Evolutionary conservation across 1,140 invertebrate genomes (phyloP), one percentile per base, ranked within the genome.

Genomic region (Drosophila lini): DNA sequence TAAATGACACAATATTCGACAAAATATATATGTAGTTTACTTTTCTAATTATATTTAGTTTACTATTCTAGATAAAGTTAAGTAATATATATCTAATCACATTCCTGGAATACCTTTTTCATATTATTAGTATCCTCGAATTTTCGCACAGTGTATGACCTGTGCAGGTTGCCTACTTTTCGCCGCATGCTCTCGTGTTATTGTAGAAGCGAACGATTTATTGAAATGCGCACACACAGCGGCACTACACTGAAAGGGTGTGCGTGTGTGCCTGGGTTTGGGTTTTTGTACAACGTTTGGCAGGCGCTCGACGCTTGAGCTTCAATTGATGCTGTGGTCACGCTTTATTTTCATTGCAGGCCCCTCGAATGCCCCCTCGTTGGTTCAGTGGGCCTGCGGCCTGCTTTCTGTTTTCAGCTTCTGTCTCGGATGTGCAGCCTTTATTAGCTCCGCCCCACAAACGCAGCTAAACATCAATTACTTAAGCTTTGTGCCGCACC

Each of bases 271-370:
- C 41, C 45, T 53, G 58, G 56, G 48, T 53, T 61, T 40, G 64
- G 60, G 53, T 53, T 71, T 84, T 65, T 83, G 69, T 58, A 75
- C 59, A 68, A 71, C 47, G 45, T 60, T 76, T 74, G 73, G 65
- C 47, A 44, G 52, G 50, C 65, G 65, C 63, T 69, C 71, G 58
- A 65, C 80, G 82, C 63, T 82, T 88, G 80, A 88, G 80, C 78
- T 88, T 82, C 83, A 86, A 86, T 88, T 86, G 82, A 88, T 86
- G 83, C 82, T 86, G 80, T 82, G 83, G 83, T 69, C 78, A 85
- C 83, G 82, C 75, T 88, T 85, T 88, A 85, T 85, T 85, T 85
- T 85, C 79, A 88, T 79, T 82, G 79, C 79, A 68, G 56, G 67
- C 25, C 25, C 25, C 25, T 5, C 25, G 25, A 28, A 28, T 28